Base-by-base conservation (phyloP, 2,113 vertebrate species). In the Zeus faber region DNA sequence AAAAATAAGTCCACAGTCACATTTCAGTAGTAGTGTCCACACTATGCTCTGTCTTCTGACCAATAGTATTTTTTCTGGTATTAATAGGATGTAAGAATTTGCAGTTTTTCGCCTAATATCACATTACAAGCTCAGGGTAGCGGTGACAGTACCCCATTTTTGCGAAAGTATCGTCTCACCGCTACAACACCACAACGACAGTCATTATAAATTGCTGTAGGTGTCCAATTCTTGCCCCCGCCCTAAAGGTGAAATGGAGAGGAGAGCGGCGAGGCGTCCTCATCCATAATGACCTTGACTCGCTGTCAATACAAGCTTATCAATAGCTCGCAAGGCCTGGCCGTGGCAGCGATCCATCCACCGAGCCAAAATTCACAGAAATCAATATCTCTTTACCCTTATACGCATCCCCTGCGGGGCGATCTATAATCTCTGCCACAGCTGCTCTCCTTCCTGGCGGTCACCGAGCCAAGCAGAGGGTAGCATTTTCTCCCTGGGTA, bases 211-310 rank as follows among this genome's bases (percentile, higher is more conserved):
- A 62, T 54, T 49, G 41, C 48, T 29, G 40, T 39, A 9, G 22
- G 26, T 53, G 27, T 65, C 26, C 46, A 25, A 22, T 39, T 45
- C 20, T 41, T 56, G 31, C 49, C 33, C n/a, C n/a, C 21, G 1
- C 11, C 39, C 2, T 5, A 47, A 49, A 29, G 35, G 39, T 18
- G 62, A 64, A 67, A 66, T 23, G 16, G 51, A 75, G 54, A 59
- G 45, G 40, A 35, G 43, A 21, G 65, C 57, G 40, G 44, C 68
- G 62, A 62, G 60, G 47, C 62, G 1, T 62, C 74, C 65, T 63
- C 73, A 75, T 78, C 72, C 49, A 60, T 49, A 57, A 61, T 79
- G 83, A 83, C 83, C 78, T 85, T 82, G 77, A 81, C 62, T 67
- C 67, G 31, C 60, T 48, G 14, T 80, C 79, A 69, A 77, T 74